These are phyloP conservation scores for Apistogramma diplotaenia DNA, from an alignment of 2,113 vertebrate genomes.

Conservation along the genomic window DNA sequence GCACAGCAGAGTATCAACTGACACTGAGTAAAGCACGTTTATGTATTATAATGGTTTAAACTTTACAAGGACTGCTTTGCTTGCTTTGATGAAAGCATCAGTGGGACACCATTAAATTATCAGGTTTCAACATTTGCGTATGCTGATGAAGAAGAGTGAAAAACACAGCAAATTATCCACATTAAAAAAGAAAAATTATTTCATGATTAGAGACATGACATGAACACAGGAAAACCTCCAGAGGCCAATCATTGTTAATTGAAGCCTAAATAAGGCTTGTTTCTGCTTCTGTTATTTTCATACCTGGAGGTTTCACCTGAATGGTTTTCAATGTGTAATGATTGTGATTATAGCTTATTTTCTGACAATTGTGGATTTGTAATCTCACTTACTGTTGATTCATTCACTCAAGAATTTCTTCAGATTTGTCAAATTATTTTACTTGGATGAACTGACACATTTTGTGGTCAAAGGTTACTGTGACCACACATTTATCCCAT, in stretches of 20 bases:
- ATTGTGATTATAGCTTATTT: not conserved
- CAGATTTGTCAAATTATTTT: no score
- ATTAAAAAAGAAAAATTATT: not conserved
- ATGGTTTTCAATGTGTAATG: not conserved
- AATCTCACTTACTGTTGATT: no score
- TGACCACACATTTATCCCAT: not conserved
- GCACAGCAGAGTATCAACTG: not conserved
- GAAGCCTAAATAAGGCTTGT: not conserved
- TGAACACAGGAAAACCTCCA: not conserved
- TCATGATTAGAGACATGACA: not conserved
- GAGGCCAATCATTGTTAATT: not conserved
- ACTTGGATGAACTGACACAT: no score
- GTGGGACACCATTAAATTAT: not conserved
- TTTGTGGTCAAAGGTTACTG: not conserved
- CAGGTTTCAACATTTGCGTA: not conserved
- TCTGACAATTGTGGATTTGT: not conserved
- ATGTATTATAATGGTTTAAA: not conserved
- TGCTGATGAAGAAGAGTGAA: not conserved
- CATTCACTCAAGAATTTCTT: no score
- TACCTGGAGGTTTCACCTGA: not conserved
- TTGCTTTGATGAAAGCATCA: not conserved
- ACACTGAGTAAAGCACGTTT: not conserved
- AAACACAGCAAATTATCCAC: not conserved
- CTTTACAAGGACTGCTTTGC: not conserved
- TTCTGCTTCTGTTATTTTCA: not conserved